Conservation (phyloP, 2,113 vertebrate species). For the Myrmophylax atrothorax region DNA sequence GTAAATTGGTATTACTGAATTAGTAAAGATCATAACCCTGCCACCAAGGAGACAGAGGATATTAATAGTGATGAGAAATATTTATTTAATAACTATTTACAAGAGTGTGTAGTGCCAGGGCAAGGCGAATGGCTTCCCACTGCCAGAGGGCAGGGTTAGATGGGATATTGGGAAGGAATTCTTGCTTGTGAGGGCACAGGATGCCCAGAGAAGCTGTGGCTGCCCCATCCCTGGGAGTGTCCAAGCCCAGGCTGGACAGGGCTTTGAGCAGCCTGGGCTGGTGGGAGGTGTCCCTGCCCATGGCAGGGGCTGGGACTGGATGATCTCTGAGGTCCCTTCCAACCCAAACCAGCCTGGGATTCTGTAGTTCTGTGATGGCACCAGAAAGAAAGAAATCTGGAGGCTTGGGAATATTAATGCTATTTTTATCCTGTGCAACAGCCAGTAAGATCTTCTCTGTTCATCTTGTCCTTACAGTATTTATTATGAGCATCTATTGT, state of each 20-base stretch:
- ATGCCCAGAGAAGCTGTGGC: no score
- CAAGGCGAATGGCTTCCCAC: background rate
- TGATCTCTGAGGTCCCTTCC: background rate
- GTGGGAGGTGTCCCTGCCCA: background rate
- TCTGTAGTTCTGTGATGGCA: background rate
- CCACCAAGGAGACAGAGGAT: background rate
- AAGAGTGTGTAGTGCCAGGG: background rate
- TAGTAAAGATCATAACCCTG: background rate
- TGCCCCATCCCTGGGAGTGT: background rate
- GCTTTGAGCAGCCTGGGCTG: accelerated
- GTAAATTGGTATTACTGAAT: background rate
- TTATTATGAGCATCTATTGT: background rate
- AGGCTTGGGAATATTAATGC: background rate
- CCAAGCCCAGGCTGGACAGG: accelerated
- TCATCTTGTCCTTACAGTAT: background rate
- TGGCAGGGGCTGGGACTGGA: background rate
- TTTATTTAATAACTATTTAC: background rate
- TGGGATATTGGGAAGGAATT: no score
- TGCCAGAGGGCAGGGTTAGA: background rate
- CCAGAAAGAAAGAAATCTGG: background rate
- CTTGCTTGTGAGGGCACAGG: no score
- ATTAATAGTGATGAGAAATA: background rate
- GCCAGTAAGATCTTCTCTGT: background rate
- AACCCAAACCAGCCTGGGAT: background rate
- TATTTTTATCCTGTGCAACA: background rate